Percentiles rank a stretch among this genome's conserved stretches.
These are phyloP conservation scores for Eunapius fragilis DNA, from an alignment of 37 sponge, comb jelly and placozoan genomes.

Conservation along the genomic window DNA sequence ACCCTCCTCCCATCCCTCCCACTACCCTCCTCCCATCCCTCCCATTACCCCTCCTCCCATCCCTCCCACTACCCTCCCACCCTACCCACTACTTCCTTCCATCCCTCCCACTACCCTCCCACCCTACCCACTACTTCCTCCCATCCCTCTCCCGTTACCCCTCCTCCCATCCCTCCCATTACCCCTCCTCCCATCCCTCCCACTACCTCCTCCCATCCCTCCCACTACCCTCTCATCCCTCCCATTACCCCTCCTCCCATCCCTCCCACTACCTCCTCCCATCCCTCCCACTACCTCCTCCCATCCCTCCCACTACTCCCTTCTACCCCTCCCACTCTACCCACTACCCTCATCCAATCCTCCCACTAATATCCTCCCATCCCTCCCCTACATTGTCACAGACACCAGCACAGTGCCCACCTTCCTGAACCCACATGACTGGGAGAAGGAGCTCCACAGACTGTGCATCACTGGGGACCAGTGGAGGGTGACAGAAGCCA, in stretches of 20 bases:
- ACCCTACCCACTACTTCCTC: background rate
- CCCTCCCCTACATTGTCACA: background rate
- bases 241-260: background rate
- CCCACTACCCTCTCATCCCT: background rate
- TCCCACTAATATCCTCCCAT: background rate
- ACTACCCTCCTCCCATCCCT: too few species aligned
- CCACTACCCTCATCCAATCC: background rate
- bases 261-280: background rate
- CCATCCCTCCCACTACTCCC: too few species aligned
- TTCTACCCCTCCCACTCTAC: background rate
- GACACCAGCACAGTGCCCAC: slow-evolving; percentile 1
- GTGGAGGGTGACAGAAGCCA: slow-evolving; percentile 64
- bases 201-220: background rate
- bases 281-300: background rate
- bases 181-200: background rate
- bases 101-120: background rate
- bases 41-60: too few species aligned
- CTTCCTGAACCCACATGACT: slow-evolving; percentile 62
- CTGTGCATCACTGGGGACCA: slow-evolving; percentile 56
- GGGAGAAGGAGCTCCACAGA: slow-evolving; percentile 60
- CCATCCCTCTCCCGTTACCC: background rate
- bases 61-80: too few species aligned
- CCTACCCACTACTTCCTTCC: background rate
- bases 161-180: background rate
- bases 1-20: too few species aligned